Evolutionary conservation across 2,113 vertebrate species (phyloP).

Genomic region (Sebastes schlegelii): DNA sequence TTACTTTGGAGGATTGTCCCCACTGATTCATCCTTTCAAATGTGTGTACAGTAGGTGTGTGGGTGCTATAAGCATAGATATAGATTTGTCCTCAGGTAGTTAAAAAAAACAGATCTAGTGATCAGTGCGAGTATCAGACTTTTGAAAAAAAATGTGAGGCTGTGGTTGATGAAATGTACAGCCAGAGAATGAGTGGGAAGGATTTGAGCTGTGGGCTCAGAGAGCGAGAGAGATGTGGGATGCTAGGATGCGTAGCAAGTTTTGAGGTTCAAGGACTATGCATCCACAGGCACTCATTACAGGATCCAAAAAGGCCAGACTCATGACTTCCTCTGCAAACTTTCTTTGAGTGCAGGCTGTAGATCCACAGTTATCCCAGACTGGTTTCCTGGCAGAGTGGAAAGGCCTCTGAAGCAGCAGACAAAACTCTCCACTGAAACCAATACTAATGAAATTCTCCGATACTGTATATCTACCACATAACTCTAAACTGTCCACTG

Average conservation of each 20-base stretch:
- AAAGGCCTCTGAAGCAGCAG: slow-evolving; percentile 19
- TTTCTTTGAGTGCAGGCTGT: slow-evolving; percentile 6
- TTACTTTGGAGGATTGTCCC: background rate
- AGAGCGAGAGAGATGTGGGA: slow-evolving; percentile 5
- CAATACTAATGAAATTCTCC: slow-evolving; percentile 51
- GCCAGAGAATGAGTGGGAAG: slow-evolving; percentile 5
- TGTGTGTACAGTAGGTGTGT: background rate
- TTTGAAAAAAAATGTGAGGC: background rate
- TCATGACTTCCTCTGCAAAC: slow-evolving; percentile 23
- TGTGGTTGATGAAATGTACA: slow-evolving; percentile 4
- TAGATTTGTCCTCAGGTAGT: background rate
- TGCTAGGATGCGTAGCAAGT: slow-evolving; percentile 19
- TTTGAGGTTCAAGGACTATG: slow-evolving; percentile 25
- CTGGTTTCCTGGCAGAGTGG: slow-evolving; percentile 10
- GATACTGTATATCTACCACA: slow-evolving; percentile 26
- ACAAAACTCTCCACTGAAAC: slow-evolving; percentile 42
- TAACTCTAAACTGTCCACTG: slow-evolving; percentile 39
- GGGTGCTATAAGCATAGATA: no score
- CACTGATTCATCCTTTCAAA: background rate
- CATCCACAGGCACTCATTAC: slow-evolving; percentile 9
- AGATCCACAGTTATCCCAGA: slow-evolving; percentile 22
- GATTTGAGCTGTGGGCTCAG: background rate
- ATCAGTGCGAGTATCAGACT: background rate
- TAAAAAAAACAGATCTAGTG: background rate
- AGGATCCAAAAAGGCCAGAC: slow-evolving; percentile 13